Percentiles rank a stretch among this genome's conserved stretches.
phyloP scores from a whole-genome alignment of 2,113 vertebrate genomes.

The Antechinus stuartii region DNA sequence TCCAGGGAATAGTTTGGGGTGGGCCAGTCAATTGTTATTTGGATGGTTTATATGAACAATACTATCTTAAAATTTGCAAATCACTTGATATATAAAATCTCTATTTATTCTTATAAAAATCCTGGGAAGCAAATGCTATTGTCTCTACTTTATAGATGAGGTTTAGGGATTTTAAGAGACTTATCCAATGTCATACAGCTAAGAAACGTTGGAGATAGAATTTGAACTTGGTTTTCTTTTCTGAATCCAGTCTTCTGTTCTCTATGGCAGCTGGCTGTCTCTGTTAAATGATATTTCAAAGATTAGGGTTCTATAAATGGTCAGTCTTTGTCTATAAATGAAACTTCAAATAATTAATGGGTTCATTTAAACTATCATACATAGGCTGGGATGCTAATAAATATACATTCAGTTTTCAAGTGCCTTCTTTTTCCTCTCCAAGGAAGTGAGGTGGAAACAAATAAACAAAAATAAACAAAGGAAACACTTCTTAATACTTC shows the following conservation, averaged over 20 bases:
- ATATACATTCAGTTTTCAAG: background rate
- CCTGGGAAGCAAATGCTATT: background rate
- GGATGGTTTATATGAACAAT: too few species aligned
- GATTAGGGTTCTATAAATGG: background rate
- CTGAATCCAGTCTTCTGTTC: background rate
- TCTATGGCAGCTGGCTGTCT: background rate
- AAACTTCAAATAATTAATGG: background rate
- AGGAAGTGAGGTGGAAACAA: background rate
- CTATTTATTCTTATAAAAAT: background rate
- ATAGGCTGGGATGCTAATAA: background rate
- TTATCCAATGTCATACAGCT: background rate
- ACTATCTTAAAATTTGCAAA: background rate
- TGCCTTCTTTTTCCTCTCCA: background rate
- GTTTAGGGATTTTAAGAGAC: background rate
- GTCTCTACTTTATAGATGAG: background rate
- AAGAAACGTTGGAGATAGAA: background rate
- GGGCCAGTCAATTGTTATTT: background rate
- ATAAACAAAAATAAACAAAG: background rate
- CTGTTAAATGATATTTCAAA: background rate
- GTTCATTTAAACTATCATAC: background rate
- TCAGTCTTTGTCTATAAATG: background rate
- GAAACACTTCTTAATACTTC: background rate
- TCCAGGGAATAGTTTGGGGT: background rate
- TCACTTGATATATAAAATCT: background rate
- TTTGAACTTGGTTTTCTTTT: background rate